These are phyloP conservation scores for Dendroctonus valens DNA, from an alignment of 1,140 invertebrate species.

Conservation along the genomic window DNA sequence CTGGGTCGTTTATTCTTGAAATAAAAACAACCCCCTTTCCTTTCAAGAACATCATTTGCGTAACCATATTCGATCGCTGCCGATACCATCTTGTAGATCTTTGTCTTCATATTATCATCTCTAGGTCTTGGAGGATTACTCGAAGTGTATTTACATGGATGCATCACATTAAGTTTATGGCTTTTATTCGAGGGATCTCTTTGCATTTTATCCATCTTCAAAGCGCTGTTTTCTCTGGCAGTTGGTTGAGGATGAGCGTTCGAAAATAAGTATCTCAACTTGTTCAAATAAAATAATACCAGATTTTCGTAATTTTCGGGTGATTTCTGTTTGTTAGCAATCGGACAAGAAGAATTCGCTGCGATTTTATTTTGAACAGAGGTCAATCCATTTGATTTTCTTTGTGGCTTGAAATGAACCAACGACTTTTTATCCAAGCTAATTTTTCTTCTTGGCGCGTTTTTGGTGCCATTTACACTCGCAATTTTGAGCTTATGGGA, in stretches of 20 bases:
- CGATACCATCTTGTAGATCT: slow-evolving; percentile 32
- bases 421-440: background rate
- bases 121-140: slow-evolving; percentile 2
- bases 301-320: slow-evolving; percentile 30
- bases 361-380: background rate
- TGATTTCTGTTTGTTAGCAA: background rate
- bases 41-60: slow-evolving; percentile 30
- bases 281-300: slow-evolving; percentile 30
- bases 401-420: background rate
- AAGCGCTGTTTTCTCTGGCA: slow-evolving; percentile 18
- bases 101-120: slow-evolving; percentile 21
- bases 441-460: background rate
- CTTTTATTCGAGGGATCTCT: background rate
- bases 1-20: slow-evolving; percentile 16
- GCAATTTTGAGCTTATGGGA: too few relatives aligned
- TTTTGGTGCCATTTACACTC: background rate
- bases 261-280: slow-evolving; percentile 31
- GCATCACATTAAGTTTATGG: slow-evolving; percentile 2
- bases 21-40: slow-evolving; percentile 28
- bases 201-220: slow-evolving; percentile 17
- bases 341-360: background rate
- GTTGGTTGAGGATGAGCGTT: background rate
- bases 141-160: slow-evolving; percentile 11
- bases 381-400: background rate
- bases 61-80: slow-evolving; percentile 34